A percentile compares a stretch with the other conserved stretches of the same genome.
These are phyloP conservation scores for Pandemis cinnamomeana DNA, from an alignment of 2,888 invertebrate species.

Conservation along the genomic window DNA sequence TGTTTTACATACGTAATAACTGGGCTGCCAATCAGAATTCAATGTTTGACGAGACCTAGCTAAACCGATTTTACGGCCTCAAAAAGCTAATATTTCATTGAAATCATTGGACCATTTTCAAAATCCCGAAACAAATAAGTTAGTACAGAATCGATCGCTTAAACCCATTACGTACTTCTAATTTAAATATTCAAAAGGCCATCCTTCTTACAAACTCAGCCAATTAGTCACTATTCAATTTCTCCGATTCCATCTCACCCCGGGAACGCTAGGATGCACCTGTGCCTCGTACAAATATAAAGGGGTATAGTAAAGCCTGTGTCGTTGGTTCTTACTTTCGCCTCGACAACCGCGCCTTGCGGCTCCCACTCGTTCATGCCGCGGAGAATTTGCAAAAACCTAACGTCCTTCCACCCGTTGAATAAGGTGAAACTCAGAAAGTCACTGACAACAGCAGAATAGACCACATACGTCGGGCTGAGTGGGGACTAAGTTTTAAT, in stretches of 20 bases:
- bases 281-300: conserved; percentile 43
- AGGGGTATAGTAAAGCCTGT: conserved; percentile 48
- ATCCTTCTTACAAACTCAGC: neutral
- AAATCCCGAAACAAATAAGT: too few species aligned
- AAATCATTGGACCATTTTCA: too few species aligned
- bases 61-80: too few species aligned
- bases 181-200: neutral
- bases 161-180: too few species aligned
- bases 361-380: conserved; percentile 47
- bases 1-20: too few species aligned
- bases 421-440: conserved; percentile 44
- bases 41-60: too few species aligned
- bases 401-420: conserved; percentile 44
- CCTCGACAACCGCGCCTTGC: conserved; percentile 43
- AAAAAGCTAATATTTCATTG: too few species aligned
- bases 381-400: conserved; percentile 45
- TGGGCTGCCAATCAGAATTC: too few species aligned
- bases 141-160: too few species aligned
- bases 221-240: conserved; percentile 8
- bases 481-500: conserved; percentile 1
- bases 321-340: conserved; percentile 49
- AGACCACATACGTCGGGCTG: neutral
- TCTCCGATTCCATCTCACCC: conserved; percentile 4
- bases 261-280: conserved; percentile 8
- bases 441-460: conserved; percentile 30